phyloP scores from a whole-genome alignment of 2,888 invertebrate species.

The Marronus borbonicus region DNA sequence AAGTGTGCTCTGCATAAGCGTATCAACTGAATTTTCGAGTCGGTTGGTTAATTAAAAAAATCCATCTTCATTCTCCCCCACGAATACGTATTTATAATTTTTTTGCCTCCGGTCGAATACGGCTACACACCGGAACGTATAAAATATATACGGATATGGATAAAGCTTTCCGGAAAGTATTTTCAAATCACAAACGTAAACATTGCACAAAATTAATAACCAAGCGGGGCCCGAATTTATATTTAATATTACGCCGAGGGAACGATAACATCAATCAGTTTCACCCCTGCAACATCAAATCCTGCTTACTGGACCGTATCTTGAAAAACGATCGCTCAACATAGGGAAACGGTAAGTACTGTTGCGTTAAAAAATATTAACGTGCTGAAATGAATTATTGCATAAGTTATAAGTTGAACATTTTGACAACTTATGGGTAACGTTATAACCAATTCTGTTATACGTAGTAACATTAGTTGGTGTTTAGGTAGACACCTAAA shows the following conservation, averaged over 20 bases:
- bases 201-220: conserved; percentile 28
- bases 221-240: background rate
- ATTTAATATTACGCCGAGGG: conserved; percentile 30
- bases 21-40: too few relatives aligned
- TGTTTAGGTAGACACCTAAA: too few relatives aligned
- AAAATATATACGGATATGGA: background rate
- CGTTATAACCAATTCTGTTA: too few relatives aligned
- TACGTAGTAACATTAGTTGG: too few relatives aligned
- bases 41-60: too few relatives aligned
- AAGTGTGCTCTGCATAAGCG: too few relatives aligned
- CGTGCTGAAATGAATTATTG: too few relatives aligned
- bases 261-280: conserved; percentile 33
- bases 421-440: too few relatives aligned
- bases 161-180: conserved; percentile 18
- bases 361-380: background rate
- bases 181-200: conserved; percentile 17
- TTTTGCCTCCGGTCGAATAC: background rate
- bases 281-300: conserved; percentile 12
- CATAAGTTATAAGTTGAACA: too few relatives aligned
- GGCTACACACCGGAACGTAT: background rate
- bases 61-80: too few relatives aligned
- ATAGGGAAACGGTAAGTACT: background rate
- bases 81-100: background rate
- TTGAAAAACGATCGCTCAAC: conserved; percentile 21
- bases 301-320: conserved; percentile 6